Conservation (phyloP, 1,140 invertebrate genomes). For the Papilio dardanus region DNA sequence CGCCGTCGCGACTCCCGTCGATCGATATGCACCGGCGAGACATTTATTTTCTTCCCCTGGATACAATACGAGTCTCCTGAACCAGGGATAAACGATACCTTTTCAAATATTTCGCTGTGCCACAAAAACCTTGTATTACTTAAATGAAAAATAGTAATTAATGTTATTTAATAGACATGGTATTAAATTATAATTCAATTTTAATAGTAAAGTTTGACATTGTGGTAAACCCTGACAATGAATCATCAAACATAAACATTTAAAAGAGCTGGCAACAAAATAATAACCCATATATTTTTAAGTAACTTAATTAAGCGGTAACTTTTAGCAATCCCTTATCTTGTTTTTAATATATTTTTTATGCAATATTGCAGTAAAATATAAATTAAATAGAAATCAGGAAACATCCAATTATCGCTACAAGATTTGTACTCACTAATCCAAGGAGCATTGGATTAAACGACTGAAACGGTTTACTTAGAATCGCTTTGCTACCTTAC, state of each 20-base stretch:
- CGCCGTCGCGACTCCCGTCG: slow-evolving; percentile 62
- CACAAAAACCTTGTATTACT: background rate
- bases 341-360: too few species aligned
- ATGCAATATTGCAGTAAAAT: too few species aligned
- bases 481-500: slow-evolving; percentile 6
- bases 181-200: too few species aligned
- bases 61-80: slow-evolving; percentile 41
- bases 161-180: too few species aligned
- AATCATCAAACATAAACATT: too few species aligned
- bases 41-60: slow-evolving; percentile 65
- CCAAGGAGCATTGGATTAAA: background rate
- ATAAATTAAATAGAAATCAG: background rate
- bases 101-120: background rate
- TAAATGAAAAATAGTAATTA: background rate
- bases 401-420: background rate
- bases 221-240: too few species aligned
- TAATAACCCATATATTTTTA: too few species aligned
- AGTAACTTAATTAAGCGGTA: too few species aligned
- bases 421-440: background rate
- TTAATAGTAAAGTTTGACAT: too few species aligned
- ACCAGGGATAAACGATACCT: slow-evolving; percentile 37
- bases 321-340: too few species aligned
- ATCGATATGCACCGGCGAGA: slow-evolving; percentile 77
- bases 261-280: too few species aligned
- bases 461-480: slow-evolving; percentile 13